These are phyloP conservation scores for Coregonus ussuriensis DNA, from an alignment of 2,797 vertebrate genomes.

Conservation along the genomic window DNA sequence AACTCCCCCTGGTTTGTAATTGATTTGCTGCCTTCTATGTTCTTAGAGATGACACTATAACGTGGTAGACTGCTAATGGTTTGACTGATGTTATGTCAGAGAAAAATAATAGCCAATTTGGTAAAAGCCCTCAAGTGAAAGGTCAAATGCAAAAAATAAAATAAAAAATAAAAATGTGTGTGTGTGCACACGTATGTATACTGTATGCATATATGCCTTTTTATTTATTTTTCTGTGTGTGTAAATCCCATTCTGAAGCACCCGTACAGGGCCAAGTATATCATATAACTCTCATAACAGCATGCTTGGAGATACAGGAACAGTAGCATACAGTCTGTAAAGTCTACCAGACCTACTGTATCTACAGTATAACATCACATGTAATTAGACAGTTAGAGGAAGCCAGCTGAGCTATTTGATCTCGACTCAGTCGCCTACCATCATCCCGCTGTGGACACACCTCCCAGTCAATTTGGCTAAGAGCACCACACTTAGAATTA, in stretches of 20 bases:
- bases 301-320: not conserved
- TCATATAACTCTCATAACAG: not conserved
- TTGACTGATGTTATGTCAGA: not conserved
- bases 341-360: too few relatives aligned
- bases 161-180: too few relatives aligned
- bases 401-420: slow-evolving; percentile 4
- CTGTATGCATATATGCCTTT: not conserved
- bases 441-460: not conserved
- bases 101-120: not conserved
- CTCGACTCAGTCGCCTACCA: not conserved
- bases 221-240: not conserved
- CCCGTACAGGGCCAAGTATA: not conserved
- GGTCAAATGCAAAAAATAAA: not conserved
- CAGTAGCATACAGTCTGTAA: too few relatives aligned
- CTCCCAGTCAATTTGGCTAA: slow-evolving; percentile 41
- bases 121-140: not conserved
- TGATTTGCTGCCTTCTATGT: not conserved
- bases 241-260: not conserved
- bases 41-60: not conserved
- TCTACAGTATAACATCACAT: too few relatives aligned
- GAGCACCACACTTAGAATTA: slow-evolving; percentile 32
- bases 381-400: not conserved
- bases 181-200: too few relatives aligned
- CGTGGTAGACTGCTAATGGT: not conserved
- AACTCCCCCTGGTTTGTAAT: not conserved